phyloP scores from a whole-genome alignment of 2,888 invertebrate genomes.

The Euzophera pinguis region DNA sequence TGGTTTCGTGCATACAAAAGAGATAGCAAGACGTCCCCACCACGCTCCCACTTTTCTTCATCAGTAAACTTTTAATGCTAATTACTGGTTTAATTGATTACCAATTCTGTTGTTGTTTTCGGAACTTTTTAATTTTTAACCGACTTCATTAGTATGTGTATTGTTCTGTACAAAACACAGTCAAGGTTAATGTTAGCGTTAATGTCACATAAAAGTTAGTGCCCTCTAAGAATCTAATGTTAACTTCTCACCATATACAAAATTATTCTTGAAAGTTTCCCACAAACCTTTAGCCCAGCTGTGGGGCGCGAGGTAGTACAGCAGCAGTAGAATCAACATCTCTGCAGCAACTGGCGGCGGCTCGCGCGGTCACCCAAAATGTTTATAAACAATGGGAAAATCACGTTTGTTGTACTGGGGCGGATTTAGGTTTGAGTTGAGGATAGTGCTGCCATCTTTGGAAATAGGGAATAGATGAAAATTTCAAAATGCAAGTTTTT shows the following conservation, averaged over 20 bases:
- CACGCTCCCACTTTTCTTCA: too few species aligned
- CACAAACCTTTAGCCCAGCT: constrained; percentile 27
- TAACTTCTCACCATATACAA: constrained; percentile 5
- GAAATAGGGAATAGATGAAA: too few species aligned
- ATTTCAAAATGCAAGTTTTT: too few species aligned
- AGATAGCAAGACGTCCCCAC: too few species aligned
- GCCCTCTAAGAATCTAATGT: background rate
- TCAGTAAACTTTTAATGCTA: too few species aligned
- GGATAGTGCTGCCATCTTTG: too few species aligned
- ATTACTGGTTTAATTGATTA: too few species aligned
- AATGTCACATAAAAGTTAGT: background rate
- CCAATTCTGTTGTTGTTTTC: too few species aligned
- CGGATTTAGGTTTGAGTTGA: constrained; percentile 26
- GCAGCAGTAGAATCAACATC: constrained; percentile 32
- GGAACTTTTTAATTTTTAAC: too few species aligned
- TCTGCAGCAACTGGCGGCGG: constrained; percentile 20
- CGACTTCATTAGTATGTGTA: too few species aligned
- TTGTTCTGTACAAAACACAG: too few species aligned
- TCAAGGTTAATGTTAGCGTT: background rate
- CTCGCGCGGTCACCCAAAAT: constrained; percentile 17
- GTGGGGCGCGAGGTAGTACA: constrained; percentile 28
- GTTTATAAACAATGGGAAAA: constrained; percentile 53
- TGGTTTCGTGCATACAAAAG: too few species aligned
- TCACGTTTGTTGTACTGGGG: constrained; percentile 33
- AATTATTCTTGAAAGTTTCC: constrained; percentile 18